Percentiles rank a stretch among this genome's conserved stretches.
These are phyloP conservation scores for Pandemis heparana DNA, from an alignment of 2,888 invertebrate genomes.

Conservation along the genomic window DNA sequence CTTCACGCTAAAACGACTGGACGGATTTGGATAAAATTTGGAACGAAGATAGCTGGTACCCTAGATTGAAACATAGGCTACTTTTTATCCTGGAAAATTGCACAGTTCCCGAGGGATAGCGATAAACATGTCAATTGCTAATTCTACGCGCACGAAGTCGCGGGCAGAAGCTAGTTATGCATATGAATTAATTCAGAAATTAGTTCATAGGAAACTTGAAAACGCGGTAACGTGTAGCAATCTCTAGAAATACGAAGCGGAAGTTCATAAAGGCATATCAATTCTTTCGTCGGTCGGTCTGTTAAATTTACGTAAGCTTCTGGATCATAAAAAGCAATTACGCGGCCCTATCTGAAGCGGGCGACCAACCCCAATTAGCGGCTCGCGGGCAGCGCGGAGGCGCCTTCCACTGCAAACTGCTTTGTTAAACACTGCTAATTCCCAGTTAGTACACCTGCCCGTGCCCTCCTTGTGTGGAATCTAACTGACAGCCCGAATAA, in stretches of 20 bases:
- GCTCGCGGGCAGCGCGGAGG: slow-evolving; percentile 53
- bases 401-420: slow-evolving; percentile 45
- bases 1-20: no score
- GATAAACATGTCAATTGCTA: no score
- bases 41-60: no score
- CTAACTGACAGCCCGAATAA: slow-evolving; percentile 16
- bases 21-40: no score
- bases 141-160: no score
- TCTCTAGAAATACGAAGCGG: slow-evolving; percentile 51
- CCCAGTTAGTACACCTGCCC: slow-evolving; percentile 13
- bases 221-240: neutral
- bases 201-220: neutral
- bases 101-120: no score
- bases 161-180: no score
- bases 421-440: slow-evolving; percentile 39
- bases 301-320: slow-evolving; percentile 47
- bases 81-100: no score
- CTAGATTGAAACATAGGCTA: no score
- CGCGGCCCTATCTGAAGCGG: slow-evolving; percentile 49
- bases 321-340: slow-evolving; percentile 58
- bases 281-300: slow-evolving; percentile 34
- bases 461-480: neutral
- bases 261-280: slow-evolving; percentile 50
- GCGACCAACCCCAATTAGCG: slow-evolving; percentile 54
- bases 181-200: neutral